Evolutionary conservation across 2,113 vertebrate genomes (phyloP), one percentile per base, ranked within the genome.

Genomic region (Oxygymnocypris stewartii): DNA sequence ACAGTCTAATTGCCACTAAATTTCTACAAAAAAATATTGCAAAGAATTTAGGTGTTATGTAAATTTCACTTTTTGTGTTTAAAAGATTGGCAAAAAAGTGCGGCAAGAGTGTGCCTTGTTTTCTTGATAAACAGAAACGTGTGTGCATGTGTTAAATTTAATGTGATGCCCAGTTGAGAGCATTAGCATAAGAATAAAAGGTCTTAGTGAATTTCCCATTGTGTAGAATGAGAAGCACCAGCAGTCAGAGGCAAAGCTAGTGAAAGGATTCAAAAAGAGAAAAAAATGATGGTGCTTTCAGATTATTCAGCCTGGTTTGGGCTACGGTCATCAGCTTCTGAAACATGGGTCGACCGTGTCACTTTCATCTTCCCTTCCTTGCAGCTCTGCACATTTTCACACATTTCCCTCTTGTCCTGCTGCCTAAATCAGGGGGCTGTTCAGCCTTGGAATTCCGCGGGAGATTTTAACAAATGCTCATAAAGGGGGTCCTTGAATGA

Each of bases 111-210:
- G 65, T 84, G 71, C 67, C 69, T 81, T 83, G 84, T 79, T 88
- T 81, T 83, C 44, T 23, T 35, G 8, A 16, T 75, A 84, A 73
- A 92, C 93, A 94, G 96, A 94, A 84, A 42, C 16, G 82, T 84
- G 82, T 94, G 93, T 93, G 89, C 93, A 92, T 94, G 37, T 93
- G 93, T 93, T 91, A 84, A 85, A 91, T 96, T 96, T 95, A 96
- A 91, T 95, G 94, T 92, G 95, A 96, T 94, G 88, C 94, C 87
- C 75, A 86, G 96, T 96, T 91, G 93, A 92, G 86, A 83, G 63
- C 90, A 99, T 99, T 99, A 97, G 96, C 97, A 99, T 99, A 95
- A 97, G 96, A 98, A 98, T 95, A 96, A 84, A 91, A 89, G 91
- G 96, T 96, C 97, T 97, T 96, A 96, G 96, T 96, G 97, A 96